Base-by-base conservation (phyloP, 2,797 vertebrate species). In the Gastrophryne carolinensis region DNA sequence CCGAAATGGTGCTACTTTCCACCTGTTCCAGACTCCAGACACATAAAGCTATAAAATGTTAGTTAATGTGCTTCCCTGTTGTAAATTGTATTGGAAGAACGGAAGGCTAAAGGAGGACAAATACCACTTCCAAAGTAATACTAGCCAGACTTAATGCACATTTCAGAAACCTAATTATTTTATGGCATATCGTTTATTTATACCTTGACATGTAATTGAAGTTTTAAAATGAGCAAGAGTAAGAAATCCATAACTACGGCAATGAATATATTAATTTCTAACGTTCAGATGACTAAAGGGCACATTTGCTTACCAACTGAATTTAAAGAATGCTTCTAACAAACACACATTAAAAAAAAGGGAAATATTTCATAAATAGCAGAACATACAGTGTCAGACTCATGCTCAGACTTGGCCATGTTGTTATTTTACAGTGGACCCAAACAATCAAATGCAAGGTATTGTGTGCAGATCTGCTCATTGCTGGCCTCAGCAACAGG, bases 161-260 rank as follows among this genome's bases (percentile, higher is more conserved):
- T 47, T 47, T 64, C 32, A 5, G 41, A 26, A 56, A 27, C 29
- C 24, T 75, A 54, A 21, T 5, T 15, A 35, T 27, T 53, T 52
- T 21, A 68, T 52, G 21, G 52, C 13, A 30, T 15, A 19, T 39
- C 12, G 23, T 61, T 52, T 61, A 63, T 61, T 37, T 61, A 35
- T 12, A 11, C n/a, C 10, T 10, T 61, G 63, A 21, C 39, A 52
- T 15, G 30, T 67, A 49, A 75, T 50, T 67, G 30, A 41, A 24
- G 9, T 35, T 63, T 63, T 63, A 39, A 54, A 73, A 72, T 72
- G 8, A 19, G 41, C 37, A 12, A 58, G 56, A 27, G 27, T 52
- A 30, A 39, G 13, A 61, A 11, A 19, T 32, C 11, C 47, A 30
- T 70, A 58, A 58, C 44, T 32, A 41, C 3, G 27, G 30, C 15